Base-by-base conservation (phyloP, 2,113 vertebrate genomes). In the Rissa tridactyla region DNA sequence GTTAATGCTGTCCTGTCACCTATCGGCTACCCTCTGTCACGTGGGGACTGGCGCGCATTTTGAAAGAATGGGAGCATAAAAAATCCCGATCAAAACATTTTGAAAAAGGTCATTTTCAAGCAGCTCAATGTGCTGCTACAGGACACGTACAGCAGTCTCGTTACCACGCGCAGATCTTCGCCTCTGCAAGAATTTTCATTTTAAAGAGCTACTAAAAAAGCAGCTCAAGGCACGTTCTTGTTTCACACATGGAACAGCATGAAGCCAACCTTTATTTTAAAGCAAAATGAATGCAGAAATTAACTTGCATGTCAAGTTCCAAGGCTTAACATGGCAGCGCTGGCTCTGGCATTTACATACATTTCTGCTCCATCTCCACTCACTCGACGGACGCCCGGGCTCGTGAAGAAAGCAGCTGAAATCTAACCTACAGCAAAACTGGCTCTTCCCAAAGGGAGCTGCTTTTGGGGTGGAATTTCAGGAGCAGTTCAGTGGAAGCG, bases 141-240 rank as follows among this genome's bases (percentile, higher is more conserved):
- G 61, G n/a, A 82, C 0, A 0, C 0, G 6, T 9, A 9, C 2
- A 11, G 49, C 21, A 12, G 42, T 3, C 44, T 52, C 47, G 7
- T 23, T 25, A 38, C 47, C 4, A 14, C 60, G 17, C 0, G 10
- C 42, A 23, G 30, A 25, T 16, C 72, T 30, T 85, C 2, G 2
- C 40, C 87, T 73, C 79, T 30, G 68, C 88, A 72, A 69, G 26
- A 42, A 79, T 42, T 55, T 64, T 23, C n/a, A 47, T 27, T 36
- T 73, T 51, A 2, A 27, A 94, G 68, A 85, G 38, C 36, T 87
- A 62, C 91, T 77, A 20, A 69, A 94, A 93, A 93, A 40, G 42
- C 27, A 85, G 71, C n/a, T 73, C n/a, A 65, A 75, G 47, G 88
- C 58, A 75, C 78, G 68, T 44, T 38, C 51, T 6, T 1, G 18